Evolutionary conservation across 1,140 invertebrate genomes (phyloP), one percentile per base, ranked within the genome.

Genomic region (Eupristina koningsbergeri): DNA sequence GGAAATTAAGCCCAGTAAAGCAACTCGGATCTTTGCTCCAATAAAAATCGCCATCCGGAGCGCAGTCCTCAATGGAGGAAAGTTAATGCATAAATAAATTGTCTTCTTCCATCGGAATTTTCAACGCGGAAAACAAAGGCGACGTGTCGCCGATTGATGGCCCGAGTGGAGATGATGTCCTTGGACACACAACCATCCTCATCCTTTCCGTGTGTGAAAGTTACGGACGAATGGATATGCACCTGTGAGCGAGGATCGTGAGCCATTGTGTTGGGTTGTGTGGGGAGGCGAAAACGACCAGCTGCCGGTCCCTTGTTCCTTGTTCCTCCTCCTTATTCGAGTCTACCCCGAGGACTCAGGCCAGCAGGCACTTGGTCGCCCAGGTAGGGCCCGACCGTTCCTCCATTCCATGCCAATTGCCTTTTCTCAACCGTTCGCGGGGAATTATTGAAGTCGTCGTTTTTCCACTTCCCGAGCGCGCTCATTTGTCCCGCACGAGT

Each of bases 1-100:
- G 67, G 36, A 71, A 69, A 71, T 71, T 41, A 71, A 71, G 67
- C 36, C 7, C 67, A 41, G 67, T 71, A 71, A 71, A 71, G 67
- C 17, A 71, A 71, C 67, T 41, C 36, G 8, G 36, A 36, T 1
- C 36, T 41, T 17, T 19, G n/a, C 41, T 36, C 36, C 3, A 71
- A 71, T 71, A 71, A 71, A 71, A 71, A 71, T 71, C 36, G 2
- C 36, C 67, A 41, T n/a, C 22, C 36, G 22, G 22, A n/a, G 34
- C 64, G 39, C 19, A 26, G 36, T 71, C n/a, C 36, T n/a, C 26
- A 64, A 64, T 11, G 2, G 34, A 71, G 8, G 36, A 41, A 71
- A n/a, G 67, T n/a, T 15, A 71, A 71, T 36, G 67, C 67, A 41
- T 1, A 8, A 19, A 71, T 71, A 19, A 17, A 41, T 71, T 71